Evolutionary conservation across 2,113 vertebrate species (phyloP).

Genomic region (Oreochromis spilurus): DNA sequence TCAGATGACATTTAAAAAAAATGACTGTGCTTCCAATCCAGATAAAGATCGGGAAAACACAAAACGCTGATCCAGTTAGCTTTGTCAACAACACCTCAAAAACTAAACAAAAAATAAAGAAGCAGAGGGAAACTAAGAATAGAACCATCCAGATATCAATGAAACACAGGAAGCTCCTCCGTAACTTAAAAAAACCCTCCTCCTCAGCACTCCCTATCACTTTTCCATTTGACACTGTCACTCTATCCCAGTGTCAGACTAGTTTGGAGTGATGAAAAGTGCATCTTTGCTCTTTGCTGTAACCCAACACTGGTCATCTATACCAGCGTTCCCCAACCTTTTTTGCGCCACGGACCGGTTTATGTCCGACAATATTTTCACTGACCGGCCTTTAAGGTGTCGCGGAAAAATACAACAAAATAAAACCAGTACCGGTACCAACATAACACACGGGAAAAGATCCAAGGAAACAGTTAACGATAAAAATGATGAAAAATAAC

Average conservation of each 20-base stretch:
- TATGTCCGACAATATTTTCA: too few relatives aligned
- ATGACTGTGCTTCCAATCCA: neutral
- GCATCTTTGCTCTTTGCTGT: neutral
- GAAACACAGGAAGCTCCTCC: neutral
- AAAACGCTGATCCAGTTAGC: neutral
- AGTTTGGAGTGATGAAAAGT: neutral
- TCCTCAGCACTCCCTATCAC: neutral
- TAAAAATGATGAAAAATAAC: too few relatives aligned
- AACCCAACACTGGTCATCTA: neutral
- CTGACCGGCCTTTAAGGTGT: too few relatives aligned
- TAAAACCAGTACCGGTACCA: too few relatives aligned
- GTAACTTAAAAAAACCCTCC: neutral
- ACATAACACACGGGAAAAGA: too few relatives aligned
- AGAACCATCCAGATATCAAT: neutral
- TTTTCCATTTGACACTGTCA: conserved; percentile 38
- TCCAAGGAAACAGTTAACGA: too few relatives aligned
- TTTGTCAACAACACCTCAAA: neutral
- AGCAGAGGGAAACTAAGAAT: neutral
- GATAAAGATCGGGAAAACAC: neutral
- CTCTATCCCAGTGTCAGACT: conserved; percentile 16
- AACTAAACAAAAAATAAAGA: neutral
- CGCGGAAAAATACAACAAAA: too few relatives aligned
- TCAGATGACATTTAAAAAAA: neutral
- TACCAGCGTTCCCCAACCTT: neutral
- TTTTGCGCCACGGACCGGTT: too few relatives aligned